phyloP scores from a whole-genome alignment of 1,140 invertebrate species.

The Heliconius eleuchia region DNA sequence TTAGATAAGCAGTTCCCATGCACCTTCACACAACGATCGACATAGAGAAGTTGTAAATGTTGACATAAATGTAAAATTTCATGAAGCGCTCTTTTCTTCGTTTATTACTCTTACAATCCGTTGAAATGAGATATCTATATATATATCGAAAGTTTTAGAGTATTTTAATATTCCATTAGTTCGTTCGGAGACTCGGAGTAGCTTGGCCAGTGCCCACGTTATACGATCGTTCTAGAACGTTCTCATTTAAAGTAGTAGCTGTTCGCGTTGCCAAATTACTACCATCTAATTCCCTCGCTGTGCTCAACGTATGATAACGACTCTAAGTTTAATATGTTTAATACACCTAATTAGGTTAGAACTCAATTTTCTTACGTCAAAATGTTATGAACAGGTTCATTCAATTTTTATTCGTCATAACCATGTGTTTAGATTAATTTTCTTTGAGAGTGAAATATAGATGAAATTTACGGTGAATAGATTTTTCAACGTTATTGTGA shows the following conservation, averaged over 20 bases:
- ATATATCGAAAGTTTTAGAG: not conserved
- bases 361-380: slow-evolving; percentile 17
- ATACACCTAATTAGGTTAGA: slow-evolving; percentile 19
- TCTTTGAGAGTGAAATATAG: not conserved
- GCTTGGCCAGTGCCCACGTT: slow-evolving; percentile 1
- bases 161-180: slow-evolving; percentile 13
- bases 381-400: slow-evolving; percentile 3
- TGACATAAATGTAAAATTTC: not conserved
- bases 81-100: not conserved
- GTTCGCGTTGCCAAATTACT: slow-evolving; percentile 26
- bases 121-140: not conserved
- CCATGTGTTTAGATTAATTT: not conserved
- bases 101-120: not conserved
- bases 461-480: no score
- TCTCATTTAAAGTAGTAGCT: slow-evolving; percentile 21
- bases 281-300: slow-evolving; percentile 23
- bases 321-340: slow-evolving; percentile 13
- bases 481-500: no score
- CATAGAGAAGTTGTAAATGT: slow-evolving; percentile 10
- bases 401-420: not conserved
- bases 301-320: slow-evolving; percentile 23
- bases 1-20: no score
- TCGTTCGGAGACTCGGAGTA: not conserved
- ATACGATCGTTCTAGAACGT: slow-evolving; percentile 17
- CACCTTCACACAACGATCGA: not conserved